Base-by-base conservation (phyloP, 2,888 invertebrate genomes). In the Drosophila cyrtoloma region DNA sequence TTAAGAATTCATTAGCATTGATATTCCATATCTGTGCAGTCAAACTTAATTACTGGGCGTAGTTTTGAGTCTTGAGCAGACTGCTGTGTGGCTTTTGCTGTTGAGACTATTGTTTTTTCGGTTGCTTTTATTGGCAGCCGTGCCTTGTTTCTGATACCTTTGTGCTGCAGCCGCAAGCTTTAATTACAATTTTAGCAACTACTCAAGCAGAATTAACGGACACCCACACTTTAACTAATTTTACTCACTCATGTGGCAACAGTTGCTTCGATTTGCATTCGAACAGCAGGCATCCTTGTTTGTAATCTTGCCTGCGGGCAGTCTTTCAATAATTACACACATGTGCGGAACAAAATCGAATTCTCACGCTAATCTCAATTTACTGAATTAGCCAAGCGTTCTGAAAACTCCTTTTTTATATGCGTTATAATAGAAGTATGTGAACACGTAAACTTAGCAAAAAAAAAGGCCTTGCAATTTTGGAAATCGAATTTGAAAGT, bases 141-240 rank as follows among this genome's bases (percentile, higher is more conserved):
- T 30, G 12, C 47, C 61, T 55, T 77, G 62, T 65, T 39, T 71
- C 12, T 58, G 44, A 26, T 51, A n/a, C 52, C 60, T 69, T 63
- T 77, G 59, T 77, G 51, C 50, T 16, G 12, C 50, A 33, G 39
- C 68, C 64, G 65, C 61, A 64, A 50, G 63, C 57, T 35, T 82
- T 59, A 70, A 64, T 57, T 67, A 71, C 81, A 82, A 75, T 81
- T 84, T 77, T 52, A 69, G 82, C 78, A 82, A 84, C 82, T 84
- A 76, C 69, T 74, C 67, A 69, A 64, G 72, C 64, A 71, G 56
- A 65, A 68, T 55, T 47, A 44, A 63, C 56, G 42, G 47, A 50
- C 30, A 47, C 53, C 39, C 22, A 32, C 30, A 33, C 30, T 61
- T n/a, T n/a, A n/a, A 32, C 7, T 16, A 26, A 47, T 47, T 28